Percentiles rank a stretch among this genome's conserved stretches.
phyloP scores from a whole-genome alignment of 2,888 invertebrate species.

The Tipula vernalis region DNA sequence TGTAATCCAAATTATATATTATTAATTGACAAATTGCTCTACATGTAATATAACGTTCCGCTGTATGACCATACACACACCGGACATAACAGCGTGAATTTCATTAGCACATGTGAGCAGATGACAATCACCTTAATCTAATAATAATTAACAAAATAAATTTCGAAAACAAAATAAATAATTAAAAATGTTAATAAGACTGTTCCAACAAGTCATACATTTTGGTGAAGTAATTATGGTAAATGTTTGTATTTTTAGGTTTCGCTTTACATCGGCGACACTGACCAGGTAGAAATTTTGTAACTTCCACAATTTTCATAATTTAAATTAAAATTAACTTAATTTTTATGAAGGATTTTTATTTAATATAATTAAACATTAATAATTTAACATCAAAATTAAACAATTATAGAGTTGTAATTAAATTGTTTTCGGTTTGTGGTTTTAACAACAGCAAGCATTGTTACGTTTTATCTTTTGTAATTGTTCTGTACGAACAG shows the following conservation, averaged over 20 bases:
- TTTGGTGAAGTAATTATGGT: not conserved
- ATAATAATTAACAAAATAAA: not conserved
- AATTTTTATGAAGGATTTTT: not conserved
- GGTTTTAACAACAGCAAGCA: not conserved
- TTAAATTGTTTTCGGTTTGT: not conserved
- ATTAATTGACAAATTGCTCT: not conserved
- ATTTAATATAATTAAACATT: not conserved
- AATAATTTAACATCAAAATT: not conserved
- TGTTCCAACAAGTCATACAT: not conserved
- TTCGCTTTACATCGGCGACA: not conserved
- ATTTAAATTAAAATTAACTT: not conserved
- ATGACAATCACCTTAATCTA: not conserved
- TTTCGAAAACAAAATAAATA: not conserved
- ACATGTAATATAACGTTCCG: not conserved
- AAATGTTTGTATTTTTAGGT: not conserved
- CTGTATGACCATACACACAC: not conserved
- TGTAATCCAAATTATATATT: not conserved
- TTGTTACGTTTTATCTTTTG: not conserved
- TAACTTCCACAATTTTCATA: not conserved
- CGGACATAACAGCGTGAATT: not conserved
- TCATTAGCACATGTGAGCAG: not conserved
- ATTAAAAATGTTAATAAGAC: not conserved
- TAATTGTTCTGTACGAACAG: not conserved
- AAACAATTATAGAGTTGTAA: not conserved
- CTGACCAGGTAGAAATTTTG: not conserved